These are phyloP conservation scores for Leucophenga maculata DNA, from an alignment of 2,888 invertebrate genomes.

Conservation along the genomic window DNA sequence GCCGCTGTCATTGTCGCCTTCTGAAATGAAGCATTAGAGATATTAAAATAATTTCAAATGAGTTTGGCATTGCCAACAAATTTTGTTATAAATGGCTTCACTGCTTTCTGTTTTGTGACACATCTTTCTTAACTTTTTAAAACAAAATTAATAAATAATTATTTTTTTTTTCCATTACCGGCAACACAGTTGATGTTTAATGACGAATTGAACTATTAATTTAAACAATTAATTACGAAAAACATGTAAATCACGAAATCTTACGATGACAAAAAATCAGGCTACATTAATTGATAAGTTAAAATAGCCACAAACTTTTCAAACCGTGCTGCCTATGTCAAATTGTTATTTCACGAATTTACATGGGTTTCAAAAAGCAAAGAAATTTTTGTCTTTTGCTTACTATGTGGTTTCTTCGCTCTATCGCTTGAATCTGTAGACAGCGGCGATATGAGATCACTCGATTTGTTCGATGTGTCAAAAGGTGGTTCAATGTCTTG, in stretches of 20 bases:
- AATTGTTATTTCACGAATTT: no score
- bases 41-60: background rate
- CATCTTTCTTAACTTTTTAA: background rate
- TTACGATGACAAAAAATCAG: no score
- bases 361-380: background rate
- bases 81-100: slow-evolving; percentile 42
- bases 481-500: slow-evolving; percentile 60
- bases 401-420: slow-evolving; percentile 3
- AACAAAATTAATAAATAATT: background rate
- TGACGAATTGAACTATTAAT: no score
- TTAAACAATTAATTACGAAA: no score
- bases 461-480: slow-evolving; percentile 40
- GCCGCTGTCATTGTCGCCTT: slow-evolving; percentile 87
- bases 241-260: no score
- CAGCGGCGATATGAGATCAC: slow-evolving; percentile 24
- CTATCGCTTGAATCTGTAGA: slow-evolving; percentile 7
- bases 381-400: background rate
- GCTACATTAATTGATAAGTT: no score
- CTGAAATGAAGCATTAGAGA: slow-evolving; percentile 73
- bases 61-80: slow-evolving; percentile 24
- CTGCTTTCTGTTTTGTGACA: slow-evolving; percentile 18
- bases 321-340: no score
- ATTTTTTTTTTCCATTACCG: no score
- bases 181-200: background rate
- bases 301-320: no score